Evolutionary conservation across 2,797 vertebrate species (phyloP), one percentile per base, ranked within the genome.

Genomic region (Propithecus deckenii): DNA sequence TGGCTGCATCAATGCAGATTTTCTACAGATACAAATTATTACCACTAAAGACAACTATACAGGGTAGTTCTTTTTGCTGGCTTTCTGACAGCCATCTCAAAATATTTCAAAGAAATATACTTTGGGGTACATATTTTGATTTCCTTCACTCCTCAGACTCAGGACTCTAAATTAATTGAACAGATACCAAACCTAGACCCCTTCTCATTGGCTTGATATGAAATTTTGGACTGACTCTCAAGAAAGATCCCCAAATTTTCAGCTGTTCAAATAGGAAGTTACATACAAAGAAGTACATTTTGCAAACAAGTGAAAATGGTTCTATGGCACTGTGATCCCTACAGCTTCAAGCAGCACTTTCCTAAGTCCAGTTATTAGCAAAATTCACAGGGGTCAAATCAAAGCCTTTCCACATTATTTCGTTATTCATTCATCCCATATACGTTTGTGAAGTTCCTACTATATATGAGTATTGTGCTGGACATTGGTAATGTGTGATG

Each of bases 231-330:
- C 18, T 35, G 18, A 84, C 25, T 85, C 35, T 43, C 78, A 92
- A 57, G 63, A 95, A 94, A 94, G 38, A 71, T 23, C 5, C 12
- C 6, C 25, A 75, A 28, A 80, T 83, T 94, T 94, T 35, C 38
- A 85, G 30, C 55, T 88, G 23, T 85, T 59, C n/a, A 93, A 95
- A 79, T 83, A 50, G 25, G 61, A 94, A 80, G 14, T 93, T 71
- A 46, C 15, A 76, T 67, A 14, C 57, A 91, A 92, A 94, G 85
- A 86, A 86, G 74, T 71, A 35, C 32, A 78, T 75, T 95, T 94
- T 90, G 7, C 80, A 79, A 89, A n/a, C 57, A 59, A 61, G 18
- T 94, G 59, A 80, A 85, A 83, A 35, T 23, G 38, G 9, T 69
- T 59, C 35, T 43, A 41, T 48, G 63, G 38, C 69, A 35, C 59